These are phyloP conservation scores for Drosophila putrida DNA, from an alignment of 2,888 invertebrate genomes.

Conservation along the genomic window DNA sequence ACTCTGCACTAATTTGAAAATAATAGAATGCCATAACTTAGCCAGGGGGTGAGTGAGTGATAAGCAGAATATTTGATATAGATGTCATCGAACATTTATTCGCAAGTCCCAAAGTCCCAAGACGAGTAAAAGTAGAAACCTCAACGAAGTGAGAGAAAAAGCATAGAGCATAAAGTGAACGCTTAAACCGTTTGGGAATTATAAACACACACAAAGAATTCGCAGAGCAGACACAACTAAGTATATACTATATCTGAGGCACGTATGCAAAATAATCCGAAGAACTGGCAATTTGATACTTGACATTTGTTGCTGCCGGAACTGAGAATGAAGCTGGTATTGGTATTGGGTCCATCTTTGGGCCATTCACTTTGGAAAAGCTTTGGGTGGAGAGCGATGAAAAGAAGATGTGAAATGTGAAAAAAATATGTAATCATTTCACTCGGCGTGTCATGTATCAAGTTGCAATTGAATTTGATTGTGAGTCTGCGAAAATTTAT, in stretches of 20 bases:
- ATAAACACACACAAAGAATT: not conserved
- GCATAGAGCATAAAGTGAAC: not conserved
- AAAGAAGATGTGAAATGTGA: not conserved
- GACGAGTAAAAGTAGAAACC: not conserved
- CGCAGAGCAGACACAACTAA: not conserved
- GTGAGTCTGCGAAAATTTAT: slow-evolving; percentile 43
- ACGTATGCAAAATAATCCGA: slow-evolving; percentile 37
- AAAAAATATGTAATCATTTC: slow-evolving; percentile 30
- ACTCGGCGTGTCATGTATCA: slow-evolving; percentile 42
- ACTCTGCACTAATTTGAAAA: slow-evolving; percentile 51
- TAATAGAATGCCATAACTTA: slow-evolving; percentile 38
- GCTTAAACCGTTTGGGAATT: slow-evolving; percentile 23
- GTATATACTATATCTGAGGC: slow-evolving; percentile 2
- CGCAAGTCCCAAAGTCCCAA: not conserved
- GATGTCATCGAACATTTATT: slow-evolving; percentile 36
- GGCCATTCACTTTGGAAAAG: slow-evolving; percentile 2
- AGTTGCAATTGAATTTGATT: slow-evolving; percentile 57
- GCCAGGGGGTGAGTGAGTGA: slow-evolving; percentile 4
- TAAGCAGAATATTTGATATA: slow-evolving; percentile 29
- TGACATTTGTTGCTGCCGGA: slow-evolving; percentile 37
- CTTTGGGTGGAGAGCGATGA: not conserved
- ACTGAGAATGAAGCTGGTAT: slow-evolving; percentile 7
- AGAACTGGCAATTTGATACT: slow-evolving; percentile 42
- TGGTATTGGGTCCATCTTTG: slow-evolving; percentile 5
- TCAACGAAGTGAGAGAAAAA: not conserved